Evolutionary conservation across 2,797 vertebrate species (phyloP).

Genomic region (Apogon hyalosoma): DNA sequence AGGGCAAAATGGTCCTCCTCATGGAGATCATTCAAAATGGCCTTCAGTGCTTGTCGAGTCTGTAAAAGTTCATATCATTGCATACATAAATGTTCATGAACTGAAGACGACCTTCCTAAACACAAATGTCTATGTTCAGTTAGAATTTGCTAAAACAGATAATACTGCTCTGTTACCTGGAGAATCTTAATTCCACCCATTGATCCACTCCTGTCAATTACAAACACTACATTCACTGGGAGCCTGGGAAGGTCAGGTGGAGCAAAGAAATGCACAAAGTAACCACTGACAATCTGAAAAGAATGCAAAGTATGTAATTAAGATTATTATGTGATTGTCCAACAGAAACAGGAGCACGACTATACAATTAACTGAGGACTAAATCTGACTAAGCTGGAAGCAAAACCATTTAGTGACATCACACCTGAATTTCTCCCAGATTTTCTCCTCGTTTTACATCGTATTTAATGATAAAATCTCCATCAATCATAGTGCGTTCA

Average conservation of each 20-base stretch:
- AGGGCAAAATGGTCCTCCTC: slow-evolving; percentile 86
- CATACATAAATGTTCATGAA: not conserved
- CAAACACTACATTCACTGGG: slow-evolving; percentile 91
- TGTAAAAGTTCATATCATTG: slow-evolving; percentile 49
- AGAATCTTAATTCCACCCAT: slow-evolving; percentile 83
- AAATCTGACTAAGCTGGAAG: too few relatives aligned
- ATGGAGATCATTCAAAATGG: slow-evolving; percentile 86
- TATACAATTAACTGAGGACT: too few relatives aligned
- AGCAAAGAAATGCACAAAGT: slow-evolving; percentile 96
- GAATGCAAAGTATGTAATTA: too few relatives aligned
- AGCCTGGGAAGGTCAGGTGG: slow-evolving; percentile 86
- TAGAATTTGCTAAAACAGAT: too few relatives aligned
- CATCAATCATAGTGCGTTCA: slow-evolving; percentile 86
- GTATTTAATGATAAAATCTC: slow-evolving; percentile 91
- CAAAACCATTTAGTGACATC: not conserved
- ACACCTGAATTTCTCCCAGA: slow-evolving; percentile 89
- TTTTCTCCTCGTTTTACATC: slow-evolving; percentile 86
- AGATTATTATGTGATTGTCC: too few relatives aligned
- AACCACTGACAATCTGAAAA: slow-evolving; percentile 91
- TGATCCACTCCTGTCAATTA: slow-evolving; percentile 91
- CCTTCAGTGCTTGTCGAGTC: slow-evolving; percentile 87
- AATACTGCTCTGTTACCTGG: too few relatives aligned
- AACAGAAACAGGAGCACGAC: too few relatives aligned
- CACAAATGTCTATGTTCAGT: too few relatives aligned
- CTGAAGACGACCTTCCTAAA: too few relatives aligned